Evolutionary conservation across 2,797 vertebrate genomes (phyloP), one percentile per base, ranked within the genome.

Genomic region (Eospalax fontanierii): DNA sequence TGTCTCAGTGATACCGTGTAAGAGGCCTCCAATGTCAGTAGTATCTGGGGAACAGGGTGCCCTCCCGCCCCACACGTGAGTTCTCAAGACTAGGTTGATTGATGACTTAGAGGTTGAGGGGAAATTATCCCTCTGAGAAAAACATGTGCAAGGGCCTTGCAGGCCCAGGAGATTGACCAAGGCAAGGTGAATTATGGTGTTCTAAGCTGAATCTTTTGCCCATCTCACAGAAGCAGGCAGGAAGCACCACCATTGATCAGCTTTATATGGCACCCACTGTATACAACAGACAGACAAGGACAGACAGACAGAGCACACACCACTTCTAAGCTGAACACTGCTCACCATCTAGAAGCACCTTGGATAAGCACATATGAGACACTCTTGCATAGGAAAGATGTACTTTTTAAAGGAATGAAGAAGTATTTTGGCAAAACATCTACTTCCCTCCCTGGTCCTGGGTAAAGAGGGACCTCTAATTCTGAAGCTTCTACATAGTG

Each of bases 391-490:
- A 98, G 97, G 96, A 97, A 96, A 97, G 96, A 93, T 95, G 95
- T 93, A 97, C 91, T 97, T 97, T 93, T 84, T 92, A 96, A 96
- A 97, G 96, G 95, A 97, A 96, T 97, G 95, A 96, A 96, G 93
- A 97, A 97, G 96, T 95, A 97, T 97, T 98, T 98, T 98, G 96
- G 95, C 95, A 97, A 97, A 98, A 97, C 88, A 95, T 96, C 95
- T 96, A 97, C 90, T 97, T 96, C 96, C 96, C 95, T 97, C 93
- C 82, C 68, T 71, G 93, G 87, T 93, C 96, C 85, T 81, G 71
- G 95, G 85, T 90, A 95, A 90, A 96, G 91, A 95, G 91, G 92
- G 82, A 92, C 95, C 96, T 95, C 95, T 97, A 97, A 91, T 90
- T 96, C 94, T 97, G 96, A 96, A 97, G 95, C 94, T 97, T 95